A percentile compares a stretch with the other conserved stretches of the same genome.
Conservation (phyloP, 2,888 invertebrate species). For the Thereva nobilitata region DNA sequence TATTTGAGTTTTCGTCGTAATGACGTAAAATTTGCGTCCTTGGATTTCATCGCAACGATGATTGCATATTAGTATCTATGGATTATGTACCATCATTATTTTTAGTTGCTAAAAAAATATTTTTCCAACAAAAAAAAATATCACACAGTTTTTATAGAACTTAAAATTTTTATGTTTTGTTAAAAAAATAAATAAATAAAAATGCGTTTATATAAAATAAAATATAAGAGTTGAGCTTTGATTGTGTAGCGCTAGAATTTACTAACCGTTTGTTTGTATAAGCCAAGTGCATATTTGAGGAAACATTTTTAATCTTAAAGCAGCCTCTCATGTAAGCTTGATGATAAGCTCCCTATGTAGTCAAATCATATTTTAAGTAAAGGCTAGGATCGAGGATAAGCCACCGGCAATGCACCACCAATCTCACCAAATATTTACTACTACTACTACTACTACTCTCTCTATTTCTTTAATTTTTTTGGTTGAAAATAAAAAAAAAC, state of each 20-base stretch:
- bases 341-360: conserved; percentile 29
- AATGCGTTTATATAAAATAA: conserved; percentile 3
- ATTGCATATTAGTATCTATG: too few relatives aligned
- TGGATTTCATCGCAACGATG: too few relatives aligned
- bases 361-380: conserved; percentile 7
- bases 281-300: conserved; percentile 38
- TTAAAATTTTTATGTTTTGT: too few relatives aligned
- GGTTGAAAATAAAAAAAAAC: neutral
- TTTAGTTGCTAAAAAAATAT: too few relatives aligned
- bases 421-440: neutral
- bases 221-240: conserved; percentile 29
- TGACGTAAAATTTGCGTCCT: too few relatives aligned
- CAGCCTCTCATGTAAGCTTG: conserved; percentile 36
- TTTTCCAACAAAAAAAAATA: too few relatives aligned
- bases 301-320: conserved; percentile 26
- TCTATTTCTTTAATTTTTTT: conserved; percentile 17
- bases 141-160: too few relatives aligned
- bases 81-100: too few relatives aligned
- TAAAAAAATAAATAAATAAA: too few relatives aligned
- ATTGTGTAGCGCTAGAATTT: conserved; percentile 36
- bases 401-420: conserved; percentile 34
- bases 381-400: conserved; percentile 39
- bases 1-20: too few relatives aligned
- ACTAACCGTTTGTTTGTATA: conserved; percentile 38
- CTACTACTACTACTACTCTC: neutral